A percentile compares a stretch with the other conserved stretches of the same genome.
Conservation (phyloP, 2,888 invertebrate genomes). For the Phyto melanocephala region DNA sequence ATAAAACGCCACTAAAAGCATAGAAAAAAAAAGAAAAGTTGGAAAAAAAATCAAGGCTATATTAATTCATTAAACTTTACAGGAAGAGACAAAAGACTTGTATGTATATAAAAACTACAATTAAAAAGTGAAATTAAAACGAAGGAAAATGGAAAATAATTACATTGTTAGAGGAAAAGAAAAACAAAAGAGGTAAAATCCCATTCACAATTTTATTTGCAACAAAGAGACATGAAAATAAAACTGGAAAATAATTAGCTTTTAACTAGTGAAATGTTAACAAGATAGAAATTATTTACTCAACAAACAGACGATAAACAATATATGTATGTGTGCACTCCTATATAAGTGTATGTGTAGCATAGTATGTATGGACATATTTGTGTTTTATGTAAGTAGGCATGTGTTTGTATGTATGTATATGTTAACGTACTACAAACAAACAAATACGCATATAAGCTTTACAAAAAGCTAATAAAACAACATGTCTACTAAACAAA, state of each 20-base stretch:
- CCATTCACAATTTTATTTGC: conserved; percentile 28
- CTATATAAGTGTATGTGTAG: not conserved
- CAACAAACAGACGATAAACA: conserved; percentile 19
- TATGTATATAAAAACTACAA: conserved; percentile 4
- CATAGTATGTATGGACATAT: no score
- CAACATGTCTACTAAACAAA: conserved; percentile 9
- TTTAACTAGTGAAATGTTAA: conserved; percentile 31
- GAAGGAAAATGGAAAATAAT: conserved; percentile 3
- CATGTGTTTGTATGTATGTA: not conserved
- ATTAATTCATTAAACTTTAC: conserved; percentile 27
- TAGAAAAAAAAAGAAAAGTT: not conserved
- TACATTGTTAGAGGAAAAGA: conserved; percentile 3
- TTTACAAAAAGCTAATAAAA: conserved; percentile 39
- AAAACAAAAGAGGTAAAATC: not conserved
- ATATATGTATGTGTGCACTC: not conserved
- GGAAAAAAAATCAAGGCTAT: conserved; percentile 28
- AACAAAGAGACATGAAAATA: conserved; percentile 34
- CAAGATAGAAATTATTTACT: conserved; percentile 45
- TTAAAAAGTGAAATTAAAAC: conserved; percentile 36
- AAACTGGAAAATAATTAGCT: conserved; percentile 52
- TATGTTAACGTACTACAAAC: conserved; percentile 1
- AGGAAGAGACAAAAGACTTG: not conserved
- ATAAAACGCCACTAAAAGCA: not conserved
- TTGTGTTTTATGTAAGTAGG: no score
- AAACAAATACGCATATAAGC: conserved; percentile 25